Evolutionary conservation across 37 sponge, comb jelly and placozoan genomes (phyloP).

Genomic region (Cladorhizidae sp.): DNA sequence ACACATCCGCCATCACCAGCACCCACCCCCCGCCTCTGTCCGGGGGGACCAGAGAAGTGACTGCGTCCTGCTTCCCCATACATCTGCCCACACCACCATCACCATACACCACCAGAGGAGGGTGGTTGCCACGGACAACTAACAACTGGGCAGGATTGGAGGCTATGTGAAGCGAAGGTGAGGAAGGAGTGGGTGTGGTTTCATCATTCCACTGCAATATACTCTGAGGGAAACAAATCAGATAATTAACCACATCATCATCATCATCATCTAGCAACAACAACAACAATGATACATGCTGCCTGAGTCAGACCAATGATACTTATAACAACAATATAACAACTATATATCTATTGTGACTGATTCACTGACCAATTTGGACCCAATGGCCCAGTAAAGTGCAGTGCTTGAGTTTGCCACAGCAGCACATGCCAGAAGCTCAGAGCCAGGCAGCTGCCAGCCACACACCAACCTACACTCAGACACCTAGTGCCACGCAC

Average conservation of each 20-base stretch:
- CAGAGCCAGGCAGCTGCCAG: constrained; percentile 13
- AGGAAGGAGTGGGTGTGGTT: no score
- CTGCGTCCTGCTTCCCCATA: no score
- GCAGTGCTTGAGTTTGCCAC: not conserved
- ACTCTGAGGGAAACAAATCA: not conserved
- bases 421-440: not conserved
- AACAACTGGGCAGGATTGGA: not conserved
- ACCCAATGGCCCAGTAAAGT: constrained; percentile 10
- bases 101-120: not conserved
- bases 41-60: not conserved
- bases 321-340: not conserved
- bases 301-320: no score
- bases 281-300: no score
- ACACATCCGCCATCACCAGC: not conserved
- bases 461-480: not conserved
- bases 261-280: no score
- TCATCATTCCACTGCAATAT: constrained; percentile 5
- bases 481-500: not conserved
- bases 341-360: not conserved
- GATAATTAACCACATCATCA: no score
- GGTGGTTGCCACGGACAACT: not conserved
- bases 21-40: not conserved
- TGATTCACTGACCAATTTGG: not conserved
- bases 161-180: not conserved
- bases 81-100: not conserved